Evolutionary conservation across 2,797 vertebrate genomes (phyloP), one percentile per base, ranked within the genome.

Genomic region (Chiroxiphia lanceolata): DNA sequence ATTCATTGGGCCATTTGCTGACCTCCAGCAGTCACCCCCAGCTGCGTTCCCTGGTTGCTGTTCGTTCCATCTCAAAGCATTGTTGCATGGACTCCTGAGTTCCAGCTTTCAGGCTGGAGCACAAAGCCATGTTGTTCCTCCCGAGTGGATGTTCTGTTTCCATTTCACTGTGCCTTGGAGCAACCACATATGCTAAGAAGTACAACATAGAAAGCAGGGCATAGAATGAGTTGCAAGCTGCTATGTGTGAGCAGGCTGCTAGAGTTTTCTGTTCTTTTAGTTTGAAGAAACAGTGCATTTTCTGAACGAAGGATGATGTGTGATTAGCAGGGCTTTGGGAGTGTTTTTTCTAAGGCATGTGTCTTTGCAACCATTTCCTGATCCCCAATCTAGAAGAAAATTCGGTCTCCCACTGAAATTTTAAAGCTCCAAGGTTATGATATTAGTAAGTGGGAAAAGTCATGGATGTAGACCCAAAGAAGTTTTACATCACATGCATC

Each of bases 71-170:
- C 93, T 94, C 94, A 91, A 91, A 93, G 83, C 89, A 71, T 82
- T 96, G 89, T 64, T 95, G 97, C 97, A 97, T 97, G 97, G 96
- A 63, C 95, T 97, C 93, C 94, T 94, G 91, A 96, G 80, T 96
- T 97, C 94, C 54, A 53, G 88, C 95, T 97, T 96, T 72, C 91
- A 91, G 87, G 91, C 94, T 97, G 93, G 69, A 98, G 94, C 94
- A 92, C 96, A 86, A 53, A 72, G 86, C 88, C 74, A 89, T 26
- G 78, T 71, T 85, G 34, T 60, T 83, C 48, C 59, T 65, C 68
- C 83, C 94, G 33, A 93, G 86, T 67, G 45, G 92, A 81, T 94
- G 94, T 93, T 87, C 8, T 86, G 84, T 80, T 88, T 75, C 94
- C 61, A 63, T 97, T 96, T 97, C 79, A 84, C 67, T 71, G 45